Percentiles rank a stretch among this genome's conserved stretches.
phyloP scores from a whole-genome alignment of 2,888 invertebrate species.

The Junonia oenone region DNA sequence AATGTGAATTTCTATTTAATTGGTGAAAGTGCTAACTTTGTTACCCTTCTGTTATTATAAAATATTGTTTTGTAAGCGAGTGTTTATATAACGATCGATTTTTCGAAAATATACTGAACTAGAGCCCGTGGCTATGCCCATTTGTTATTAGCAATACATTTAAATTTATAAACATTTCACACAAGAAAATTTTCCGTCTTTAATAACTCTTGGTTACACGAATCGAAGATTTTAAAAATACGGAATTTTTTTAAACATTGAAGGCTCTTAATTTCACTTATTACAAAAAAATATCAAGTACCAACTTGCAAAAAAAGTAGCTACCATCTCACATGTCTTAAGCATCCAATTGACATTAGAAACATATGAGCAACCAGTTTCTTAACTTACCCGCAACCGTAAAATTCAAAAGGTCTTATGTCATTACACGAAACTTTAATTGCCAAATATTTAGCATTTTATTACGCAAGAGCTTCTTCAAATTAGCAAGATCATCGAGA shows the following conservation, averaged over 20 bases:
- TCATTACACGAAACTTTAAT: not conserved
- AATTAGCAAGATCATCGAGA: not conserved
- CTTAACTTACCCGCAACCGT: not conserved
- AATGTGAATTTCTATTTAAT: too few relatives aligned
- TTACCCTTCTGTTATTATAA: constrained; percentile 18
- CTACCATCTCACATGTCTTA: too few relatives aligned
- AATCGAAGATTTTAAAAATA: too few relatives aligned
- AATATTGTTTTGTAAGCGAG: not conserved
- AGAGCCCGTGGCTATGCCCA: not conserved
- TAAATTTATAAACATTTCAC: too few relatives aligned
- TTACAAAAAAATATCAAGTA: too few relatives aligned
- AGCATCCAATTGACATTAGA: not conserved
- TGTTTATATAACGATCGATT: too few relatives aligned
- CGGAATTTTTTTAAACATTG: too few relatives aligned
- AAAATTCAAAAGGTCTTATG: not conserved
- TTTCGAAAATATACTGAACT: too few relatives aligned
- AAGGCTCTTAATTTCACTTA: too few relatives aligned
- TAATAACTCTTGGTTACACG: too few relatives aligned
- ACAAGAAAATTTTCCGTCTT: too few relatives aligned
- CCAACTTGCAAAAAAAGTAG: too few relatives aligned
- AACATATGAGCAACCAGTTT: not conserved
- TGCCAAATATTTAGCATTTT: constrained; percentile 2
- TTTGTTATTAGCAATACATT: not conserved
- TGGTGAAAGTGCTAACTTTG: constrained; percentile 38
- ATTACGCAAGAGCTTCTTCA: constrained; percentile 5